A percentile compares a stretch with the other conserved stretches of the same genome.
phyloP scores from a whole-genome alignment of 2,113 vertebrate genomes.

The Varanus salvator region DNA sequence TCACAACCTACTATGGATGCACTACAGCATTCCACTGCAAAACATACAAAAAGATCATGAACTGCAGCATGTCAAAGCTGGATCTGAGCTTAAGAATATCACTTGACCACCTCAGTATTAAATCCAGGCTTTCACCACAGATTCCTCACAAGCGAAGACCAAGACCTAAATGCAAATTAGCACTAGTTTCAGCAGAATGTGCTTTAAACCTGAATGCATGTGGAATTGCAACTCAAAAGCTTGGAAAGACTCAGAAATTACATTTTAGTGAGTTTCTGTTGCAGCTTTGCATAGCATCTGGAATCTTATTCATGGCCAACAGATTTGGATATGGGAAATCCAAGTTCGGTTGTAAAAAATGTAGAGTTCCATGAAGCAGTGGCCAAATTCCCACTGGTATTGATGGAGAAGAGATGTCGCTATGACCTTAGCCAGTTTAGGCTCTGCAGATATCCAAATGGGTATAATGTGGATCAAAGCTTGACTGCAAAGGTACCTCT shows the following conservation, averaged over 20 bases:
- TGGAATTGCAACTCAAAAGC: neutral
- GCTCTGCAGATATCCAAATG: constrained; percentile 49
- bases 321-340: too few species aligned
- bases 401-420: neutral
- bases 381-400: neutral
- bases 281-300: neutral
- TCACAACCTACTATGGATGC: neutral
- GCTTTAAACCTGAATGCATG: too few species aligned
- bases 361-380: too few species aligned
- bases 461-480: constrained; percentile 13
- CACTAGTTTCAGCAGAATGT: neutral
- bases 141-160: neutral
- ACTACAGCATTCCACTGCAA: neutral
- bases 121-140: neutral
- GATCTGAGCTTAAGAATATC: neutral
- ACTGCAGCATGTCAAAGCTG: too few species aligned
- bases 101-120: neutral
- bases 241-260: neutral
- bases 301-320: too few species aligned
- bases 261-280: neutral
- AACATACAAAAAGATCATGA: neutral
- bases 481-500: constrained; percentile 46
- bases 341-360: neutral
- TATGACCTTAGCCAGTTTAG: constrained; percentile 56
- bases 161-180: neutral